Evolutionary conservation across 1,140 invertebrate genomes (phyloP), one percentile per base, ranked within the genome.

Genomic region (Drosophila novamexicana): DNA sequence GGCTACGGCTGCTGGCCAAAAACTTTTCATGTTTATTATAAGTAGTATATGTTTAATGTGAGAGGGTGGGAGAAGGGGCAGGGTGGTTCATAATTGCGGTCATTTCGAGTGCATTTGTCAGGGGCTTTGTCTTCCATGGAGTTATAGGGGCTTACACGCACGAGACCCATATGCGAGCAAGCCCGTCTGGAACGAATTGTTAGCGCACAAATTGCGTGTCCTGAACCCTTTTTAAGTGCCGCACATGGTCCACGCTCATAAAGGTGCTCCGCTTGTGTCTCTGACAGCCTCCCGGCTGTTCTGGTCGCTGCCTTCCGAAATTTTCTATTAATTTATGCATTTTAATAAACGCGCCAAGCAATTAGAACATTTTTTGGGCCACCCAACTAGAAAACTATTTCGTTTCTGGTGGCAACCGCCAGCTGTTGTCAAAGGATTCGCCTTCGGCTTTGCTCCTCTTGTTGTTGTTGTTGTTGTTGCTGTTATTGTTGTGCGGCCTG

Each of bases 381-480:
- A 52, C 57, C 53, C 53, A 49, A 44, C 49, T 39, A 57, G 18
- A 34, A 81, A 89, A 89, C 84, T 89, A 89, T 89, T 88, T 75
- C 40, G 52, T 49, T 63, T 66, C 70, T 42, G 58, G 12, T 10
- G 14, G 44, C 40, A 4, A 42, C 49, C 57, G 79, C 76, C 83
- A 86, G 83, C 75, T 86, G 83, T 88, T 88, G 79, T 88, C 83
- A 88, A 86, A 86, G 83, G 83, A 83, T 86, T 79, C 63, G 42
- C 53, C 39, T 29, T 29, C 22, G 22, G 22, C 22, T 29, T 5
- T 29, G 22, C 22, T 29, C 22, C 22, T 22, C 22, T 22, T 22
- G 22, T 34, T 18, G 18, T 1, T 18, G 18, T 18, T 18, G 18
- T 18, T 18, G 18, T 18, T 42, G 3, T 12, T 57, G 52, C 57